A percentile compares a stretch with the other conserved stretches of the same genome.
These are phyloP conservation scores for Reinhardtius hippoglossoides DNA, from an alignment of 2,113 vertebrate species.

Conservation along the genomic window DNA sequence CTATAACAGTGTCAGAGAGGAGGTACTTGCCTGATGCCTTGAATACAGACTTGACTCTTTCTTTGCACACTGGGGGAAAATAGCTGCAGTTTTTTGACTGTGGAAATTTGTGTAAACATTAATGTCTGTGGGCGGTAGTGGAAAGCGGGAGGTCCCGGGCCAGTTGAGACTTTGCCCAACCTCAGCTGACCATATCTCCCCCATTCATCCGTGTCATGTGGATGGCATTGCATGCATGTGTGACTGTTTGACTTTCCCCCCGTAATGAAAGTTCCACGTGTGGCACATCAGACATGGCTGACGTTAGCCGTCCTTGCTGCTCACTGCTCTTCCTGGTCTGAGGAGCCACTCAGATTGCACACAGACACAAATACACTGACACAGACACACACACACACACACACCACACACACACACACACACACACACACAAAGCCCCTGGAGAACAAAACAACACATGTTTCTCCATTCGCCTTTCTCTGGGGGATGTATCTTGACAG, in stretches of 20 bases:
- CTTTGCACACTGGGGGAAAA: constrained; percentile 9
- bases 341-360: constrained; percentile 15
- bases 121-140: constrained; percentile 46
- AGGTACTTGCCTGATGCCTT: background rate
- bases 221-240: constrained; percentile 57
- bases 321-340: constrained; percentile 52
- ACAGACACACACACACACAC: background rate
- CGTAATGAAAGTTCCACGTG: constrained; percentile 81
- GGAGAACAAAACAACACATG: constrained; percentile 28
- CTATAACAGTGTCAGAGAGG: constrained; percentile 1
- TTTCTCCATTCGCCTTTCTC: constrained; percentile 33
- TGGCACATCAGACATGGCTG: constrained; percentile 68
- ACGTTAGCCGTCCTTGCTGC: constrained; percentile 54
- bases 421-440: constrained; percentile 25
- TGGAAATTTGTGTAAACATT: constrained; percentile 36
- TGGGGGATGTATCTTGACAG: constrained; percentile 31
- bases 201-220: constrained; percentile 75
- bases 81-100: constrained; percentile 9
- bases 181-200: constrained; percentile 66
- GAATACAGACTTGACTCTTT: constrained; percentile 4
- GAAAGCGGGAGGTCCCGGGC: constrained; percentile 49
- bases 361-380: constrained; percentile 3
- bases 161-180: constrained; percentile 56
- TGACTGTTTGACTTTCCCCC: constrained; percentile 66
- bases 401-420: constrained; percentile 8